These are phyloP conservation scores for Anthrax anthrax DNA, from an alignment of 2,888 invertebrate genomes.

Conservation along the genomic window DNA sequence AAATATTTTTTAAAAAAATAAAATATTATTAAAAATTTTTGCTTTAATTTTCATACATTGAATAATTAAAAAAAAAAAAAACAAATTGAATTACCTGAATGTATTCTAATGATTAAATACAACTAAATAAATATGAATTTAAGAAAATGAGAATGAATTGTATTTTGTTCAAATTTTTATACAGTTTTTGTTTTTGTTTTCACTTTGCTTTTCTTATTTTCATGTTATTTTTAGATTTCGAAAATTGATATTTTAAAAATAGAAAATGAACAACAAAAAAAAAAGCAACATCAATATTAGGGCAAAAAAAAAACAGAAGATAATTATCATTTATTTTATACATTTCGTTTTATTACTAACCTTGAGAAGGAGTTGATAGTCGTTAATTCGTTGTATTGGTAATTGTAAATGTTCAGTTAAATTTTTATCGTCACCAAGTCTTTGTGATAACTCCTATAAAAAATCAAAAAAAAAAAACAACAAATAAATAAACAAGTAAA, in stretches of 20 bases:
- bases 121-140: no score
- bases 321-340: neutral
- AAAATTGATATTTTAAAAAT: neutral
- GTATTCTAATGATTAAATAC: no score
- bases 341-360: conserved; percentile 36
- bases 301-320: neutral
- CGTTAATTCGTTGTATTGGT: conserved; percentile 89
- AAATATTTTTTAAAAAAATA: no score
- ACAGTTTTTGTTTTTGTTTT: no score
- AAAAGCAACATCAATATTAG: neutral
- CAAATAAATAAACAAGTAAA: neutral
- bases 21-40: no score
- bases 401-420: conserved; percentile 83
- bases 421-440: conserved; percentile 76
- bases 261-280: neutral
- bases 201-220: no score
- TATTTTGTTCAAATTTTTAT: no score
- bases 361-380: conserved; percentile 89
- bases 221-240: neutral
- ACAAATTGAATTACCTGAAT: no score
- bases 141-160: no score
- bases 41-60: no score
- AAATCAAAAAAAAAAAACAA: neutral
- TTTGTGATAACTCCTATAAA: conserved; percentile 63
- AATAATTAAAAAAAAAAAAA: no score